phyloP scores from a whole-genome alignment of 2,113 vertebrate genomes.

The Daboia siamensis region DNA sequence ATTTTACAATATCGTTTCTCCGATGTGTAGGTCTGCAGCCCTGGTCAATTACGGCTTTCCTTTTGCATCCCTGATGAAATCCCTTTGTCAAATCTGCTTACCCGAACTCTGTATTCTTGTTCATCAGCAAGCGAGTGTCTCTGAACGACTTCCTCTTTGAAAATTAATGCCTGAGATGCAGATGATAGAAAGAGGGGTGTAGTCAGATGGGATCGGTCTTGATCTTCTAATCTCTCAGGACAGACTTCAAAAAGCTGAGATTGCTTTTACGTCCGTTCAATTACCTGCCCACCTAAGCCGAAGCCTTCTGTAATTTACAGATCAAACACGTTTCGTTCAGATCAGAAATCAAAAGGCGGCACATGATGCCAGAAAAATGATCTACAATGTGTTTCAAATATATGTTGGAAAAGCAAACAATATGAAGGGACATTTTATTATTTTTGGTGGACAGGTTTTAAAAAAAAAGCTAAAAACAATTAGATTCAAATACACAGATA shows the following conservation, averaged over 20 bases:
- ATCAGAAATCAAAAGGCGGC: neutral
- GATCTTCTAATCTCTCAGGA: neutral
- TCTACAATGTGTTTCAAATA: neutral
- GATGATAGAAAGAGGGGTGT: neutral
- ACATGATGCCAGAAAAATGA: neutral
- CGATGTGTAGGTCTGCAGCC: neutral
- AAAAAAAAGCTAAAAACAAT: too few relatives aligned
- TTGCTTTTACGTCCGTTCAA: neutral
- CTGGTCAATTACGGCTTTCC: neutral
- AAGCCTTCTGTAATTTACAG: slow-evolving; percentile 6
- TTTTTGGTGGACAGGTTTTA: too few relatives aligned
- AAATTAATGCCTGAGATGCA: neutral
- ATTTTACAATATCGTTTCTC: neutral
- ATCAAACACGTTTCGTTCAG: slow-evolving; percentile 12
- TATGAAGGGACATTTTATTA: too few relatives aligned
- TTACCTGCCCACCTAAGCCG: slow-evolving; percentile 6
- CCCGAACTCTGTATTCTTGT: too few relatives aligned
- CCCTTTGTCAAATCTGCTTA: neutral
- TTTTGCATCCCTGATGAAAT: neutral
- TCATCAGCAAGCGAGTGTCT: neutral
- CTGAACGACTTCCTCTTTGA: neutral
- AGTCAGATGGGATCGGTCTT: neutral
- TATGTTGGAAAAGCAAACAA: too few relatives aligned
- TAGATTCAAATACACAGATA: too few relatives aligned
- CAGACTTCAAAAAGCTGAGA: neutral